A percentile compares a stretch with the other conserved stretches of the same genome.
Conservation (phyloP, 1,140 invertebrate species). For the Rhyacophila brunnea region DNA sequence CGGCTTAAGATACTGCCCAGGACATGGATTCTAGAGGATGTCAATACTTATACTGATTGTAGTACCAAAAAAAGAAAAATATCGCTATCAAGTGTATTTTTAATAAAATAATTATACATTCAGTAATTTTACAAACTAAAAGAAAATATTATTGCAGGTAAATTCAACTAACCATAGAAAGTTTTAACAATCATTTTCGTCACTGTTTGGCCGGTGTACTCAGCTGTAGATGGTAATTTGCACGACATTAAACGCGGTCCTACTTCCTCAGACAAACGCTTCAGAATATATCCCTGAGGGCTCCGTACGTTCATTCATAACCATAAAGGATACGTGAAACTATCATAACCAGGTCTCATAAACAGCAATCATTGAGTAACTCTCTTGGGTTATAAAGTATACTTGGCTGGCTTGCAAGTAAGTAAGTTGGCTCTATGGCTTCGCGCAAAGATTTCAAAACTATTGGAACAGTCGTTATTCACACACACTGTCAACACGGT, state of each 20-base stretch:
- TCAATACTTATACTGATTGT: too few relatives aligned
- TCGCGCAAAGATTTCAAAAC: constrained; percentile 10
- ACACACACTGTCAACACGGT: not conserved
- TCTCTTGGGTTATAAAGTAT: constrained; percentile 24
- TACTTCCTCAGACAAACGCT: constrained; percentile 19
- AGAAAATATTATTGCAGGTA: too few relatives aligned
- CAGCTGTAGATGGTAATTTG: constrained; percentile 2
- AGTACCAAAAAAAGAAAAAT: too few relatives aligned
- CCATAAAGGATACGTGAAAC: constrained; percentile 30
- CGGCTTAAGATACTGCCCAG: too few relatives aligned
- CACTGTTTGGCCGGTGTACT: too few relatives aligned
- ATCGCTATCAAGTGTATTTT: too few relatives aligned
- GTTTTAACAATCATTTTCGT: too few relatives aligned
- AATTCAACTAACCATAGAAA: too few relatives aligned
- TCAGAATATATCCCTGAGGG: constrained; percentile 19
- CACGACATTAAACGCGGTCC: constrained; percentile 10
- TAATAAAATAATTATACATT: too few relatives aligned
- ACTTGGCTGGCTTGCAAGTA: constrained; percentile 7
- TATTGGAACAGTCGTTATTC: constrained; percentile 1
- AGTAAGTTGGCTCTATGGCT: constrained; percentile 1
- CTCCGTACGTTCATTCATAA: constrained; percentile 25
- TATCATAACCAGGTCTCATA: constrained; percentile 32
- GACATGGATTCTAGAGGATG: too few relatives aligned
- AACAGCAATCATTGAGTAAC: constrained; percentile 31
- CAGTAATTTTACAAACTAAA: too few relatives aligned